These are phyloP conservation scores for Hypolimnas misippus DNA, from an alignment of 2,888 invertebrate genomes.

Conservation along the genomic window DNA sequence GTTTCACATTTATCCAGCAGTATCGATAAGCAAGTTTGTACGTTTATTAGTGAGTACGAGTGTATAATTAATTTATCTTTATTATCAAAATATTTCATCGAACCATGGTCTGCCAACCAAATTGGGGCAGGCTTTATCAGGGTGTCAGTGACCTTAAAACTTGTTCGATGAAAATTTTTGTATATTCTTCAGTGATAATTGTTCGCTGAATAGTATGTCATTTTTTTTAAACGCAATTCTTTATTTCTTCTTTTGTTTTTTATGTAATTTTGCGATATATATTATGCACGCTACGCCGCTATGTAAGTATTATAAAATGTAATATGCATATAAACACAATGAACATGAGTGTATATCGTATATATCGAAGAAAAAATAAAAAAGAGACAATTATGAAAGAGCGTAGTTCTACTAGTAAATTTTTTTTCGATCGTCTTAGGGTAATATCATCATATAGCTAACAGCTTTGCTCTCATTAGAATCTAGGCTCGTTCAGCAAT, in stretches of 20 bases:
- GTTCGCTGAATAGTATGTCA: background rate
- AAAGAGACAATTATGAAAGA: too few relatives aligned
- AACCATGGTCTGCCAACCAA: conserved; percentile 58
- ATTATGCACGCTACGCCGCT: too few relatives aligned
- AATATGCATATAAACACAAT: too few relatives aligned
- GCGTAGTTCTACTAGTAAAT: too few relatives aligned
- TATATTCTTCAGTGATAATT: background rate
- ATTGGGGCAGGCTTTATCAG: conserved; percentile 41
- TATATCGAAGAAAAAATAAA: too few relatives aligned
- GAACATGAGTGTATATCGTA: too few relatives aligned
- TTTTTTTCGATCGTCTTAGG: too few relatives aligned
- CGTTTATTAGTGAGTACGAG: conserved; percentile 60
- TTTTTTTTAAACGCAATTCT: too few relatives aligned
- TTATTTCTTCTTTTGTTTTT: too few relatives aligned
- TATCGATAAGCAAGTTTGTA: conserved; percentile 66
- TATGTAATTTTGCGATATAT: too few relatives aligned
- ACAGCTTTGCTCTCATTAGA: background rate
- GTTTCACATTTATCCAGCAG: conserved; percentile 32
- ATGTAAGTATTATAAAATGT: too few relatives aligned
- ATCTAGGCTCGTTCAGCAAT: background rate
- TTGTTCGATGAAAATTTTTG: background rate
- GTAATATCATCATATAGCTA: background rate
- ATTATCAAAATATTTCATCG: conserved; percentile 72
- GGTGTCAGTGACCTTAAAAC: conserved; percentile 10
- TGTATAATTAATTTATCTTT: conserved; percentile 75